Base-by-base conservation (phyloP, 2,888 invertebrate genomes). In the Drosophila niveifrons region DNA sequence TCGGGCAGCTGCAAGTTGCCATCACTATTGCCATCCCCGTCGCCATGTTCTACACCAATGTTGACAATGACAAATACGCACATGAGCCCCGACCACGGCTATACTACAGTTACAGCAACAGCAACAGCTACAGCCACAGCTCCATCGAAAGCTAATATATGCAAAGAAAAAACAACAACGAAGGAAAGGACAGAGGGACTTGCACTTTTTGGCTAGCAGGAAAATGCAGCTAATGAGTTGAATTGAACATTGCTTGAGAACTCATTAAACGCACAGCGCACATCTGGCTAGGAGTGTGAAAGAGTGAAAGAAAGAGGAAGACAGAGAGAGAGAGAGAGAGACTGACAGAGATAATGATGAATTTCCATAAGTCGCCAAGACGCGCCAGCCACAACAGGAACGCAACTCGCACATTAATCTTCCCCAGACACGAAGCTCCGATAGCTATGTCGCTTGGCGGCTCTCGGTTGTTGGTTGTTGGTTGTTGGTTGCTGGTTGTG, bases 31-130 rank as follows among this genome's bases (percentile, higher is more conserved):
- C 59, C 57, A 43, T 48, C 34, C 68, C 66, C 72, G 52, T 70
- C 48, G 80, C 74, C 72, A 75, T 86, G 89, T 86, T 75, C 80
- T 86, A 90, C 90, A 91, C 90, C 85, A 77, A 90, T 91, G 92
- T 91, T 91, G 91, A 91, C 91, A 91, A 91, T 91, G 91, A 91
- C 91, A 91, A 91, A 91, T 91, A 91, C 90, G 88, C 92, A 90
- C 90, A 87, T 88, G 81, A 88, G 75, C 34, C 65, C 64, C 63
- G 66, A 52, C 18, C 46, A n/a, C 44, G 65, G 29, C 6, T 23
- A 13, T 18, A 51, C 31, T 31, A 8, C 18, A 65, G 55, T 23
- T 50, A 9, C 34, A 68, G 55, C 18, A 41, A n/a, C 44, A 68
- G 29, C 6, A 17, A 13, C 28, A 51, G 36, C 11, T 31, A 8